These are phyloP conservation scores for Sycobia sp. DNA, from an alignment of 1,140 invertebrate genomes.

Conservation along the genomic window DNA sequence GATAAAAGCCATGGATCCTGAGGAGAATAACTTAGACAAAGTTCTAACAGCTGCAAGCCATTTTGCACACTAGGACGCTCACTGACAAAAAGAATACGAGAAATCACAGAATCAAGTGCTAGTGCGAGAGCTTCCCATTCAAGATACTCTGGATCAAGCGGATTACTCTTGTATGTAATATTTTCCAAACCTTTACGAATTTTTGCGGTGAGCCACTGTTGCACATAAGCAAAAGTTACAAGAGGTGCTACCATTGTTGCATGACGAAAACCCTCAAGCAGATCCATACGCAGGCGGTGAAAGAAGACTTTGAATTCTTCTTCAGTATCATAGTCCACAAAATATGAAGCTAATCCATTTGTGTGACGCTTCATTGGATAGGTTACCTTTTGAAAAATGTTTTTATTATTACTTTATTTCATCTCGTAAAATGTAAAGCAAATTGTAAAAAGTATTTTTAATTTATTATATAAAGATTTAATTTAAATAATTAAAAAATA, in stretches of 20 bases:
- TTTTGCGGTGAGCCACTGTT: conserved; percentile 77
- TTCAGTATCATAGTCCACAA: conserved; percentile 87
- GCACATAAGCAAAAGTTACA: conserved; percentile 81
- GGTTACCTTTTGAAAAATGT: conserved; percentile 14
- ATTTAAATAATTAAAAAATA: no score
- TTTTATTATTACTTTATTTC: not conserved
- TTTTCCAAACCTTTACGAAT: conserved; percentile 63
- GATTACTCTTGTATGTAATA: conserved; percentile 53
- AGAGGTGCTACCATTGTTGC: conserved; percentile 79
- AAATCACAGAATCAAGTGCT: conserved; percentile 79
- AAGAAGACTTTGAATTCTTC: conserved; percentile 87
- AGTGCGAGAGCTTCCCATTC: conserved; percentile 86
- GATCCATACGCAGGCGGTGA: conserved; percentile 75
- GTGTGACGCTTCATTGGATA: conserved; percentile 24
- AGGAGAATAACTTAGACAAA: conserved; percentile 77
- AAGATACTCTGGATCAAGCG: conserved; percentile 70
- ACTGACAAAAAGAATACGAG: conserved; percentile 71
- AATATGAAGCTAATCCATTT: conserved; percentile 55
- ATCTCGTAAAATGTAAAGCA: no score
- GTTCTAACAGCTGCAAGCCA: conserved; percentile 74
- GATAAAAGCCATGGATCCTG: conserved; percentile 79
- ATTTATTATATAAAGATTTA: no score
- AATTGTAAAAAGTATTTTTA: no score
- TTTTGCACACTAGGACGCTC: conserved; percentile 70
- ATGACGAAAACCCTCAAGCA: conserved; percentile 79